A percentile compares a stretch with the other conserved stretches of the same genome.
Conservation (phyloP, 2,113 vertebrate genomes). For the Cheirogaleus medius region DNA sequence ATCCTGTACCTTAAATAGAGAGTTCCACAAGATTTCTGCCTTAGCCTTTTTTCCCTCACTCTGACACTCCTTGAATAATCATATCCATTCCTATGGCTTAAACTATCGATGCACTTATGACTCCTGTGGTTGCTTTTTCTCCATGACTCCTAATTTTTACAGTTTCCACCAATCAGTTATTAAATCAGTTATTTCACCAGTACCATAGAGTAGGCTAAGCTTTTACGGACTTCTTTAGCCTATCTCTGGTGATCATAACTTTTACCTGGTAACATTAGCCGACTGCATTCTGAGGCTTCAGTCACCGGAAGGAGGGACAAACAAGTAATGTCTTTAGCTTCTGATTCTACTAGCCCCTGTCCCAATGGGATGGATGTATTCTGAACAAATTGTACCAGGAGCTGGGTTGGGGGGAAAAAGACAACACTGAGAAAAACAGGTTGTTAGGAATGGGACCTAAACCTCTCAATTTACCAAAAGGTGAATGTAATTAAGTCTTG, state of each 20-base stretch:
- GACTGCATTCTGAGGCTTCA: conserved; percentile 92
- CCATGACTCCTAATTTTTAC: conserved; percentile 7
- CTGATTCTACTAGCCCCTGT: conserved; percentile 92
- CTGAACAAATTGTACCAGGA: conserved; percentile 99
- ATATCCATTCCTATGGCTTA: background rate
- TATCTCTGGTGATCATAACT: background rate
- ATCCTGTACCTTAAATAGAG: background rate
- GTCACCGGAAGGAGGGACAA: conserved; percentile 92
- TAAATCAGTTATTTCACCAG: conserved; percentile 8
- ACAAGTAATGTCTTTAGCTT: conserved; percentile 91
- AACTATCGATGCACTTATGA: background rate
- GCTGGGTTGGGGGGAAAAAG: conserved; percentile 83
- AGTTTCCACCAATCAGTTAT: background rate
- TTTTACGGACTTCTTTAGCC: conserved; percentile 4
- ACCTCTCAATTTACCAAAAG: conserved; percentile 29
- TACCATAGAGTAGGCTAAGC: background rate
- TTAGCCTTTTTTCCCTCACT: background rate
- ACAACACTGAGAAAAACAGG: conserved; percentile 65
- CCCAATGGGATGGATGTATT: conserved; percentile 97
- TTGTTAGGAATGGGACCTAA: conserved; percentile 28
- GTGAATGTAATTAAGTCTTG: background rate
- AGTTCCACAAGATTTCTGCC: background rate
- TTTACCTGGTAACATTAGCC: conserved; percentile 94
- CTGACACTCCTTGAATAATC: background rate
- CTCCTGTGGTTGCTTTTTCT: background rate